Percentiles rank a stretch among this genome's conserved stretches.
phyloP scores from a whole-genome alignment of 2,888 invertebrate genomes.

The Diachrysia chrysitis region DNA sequence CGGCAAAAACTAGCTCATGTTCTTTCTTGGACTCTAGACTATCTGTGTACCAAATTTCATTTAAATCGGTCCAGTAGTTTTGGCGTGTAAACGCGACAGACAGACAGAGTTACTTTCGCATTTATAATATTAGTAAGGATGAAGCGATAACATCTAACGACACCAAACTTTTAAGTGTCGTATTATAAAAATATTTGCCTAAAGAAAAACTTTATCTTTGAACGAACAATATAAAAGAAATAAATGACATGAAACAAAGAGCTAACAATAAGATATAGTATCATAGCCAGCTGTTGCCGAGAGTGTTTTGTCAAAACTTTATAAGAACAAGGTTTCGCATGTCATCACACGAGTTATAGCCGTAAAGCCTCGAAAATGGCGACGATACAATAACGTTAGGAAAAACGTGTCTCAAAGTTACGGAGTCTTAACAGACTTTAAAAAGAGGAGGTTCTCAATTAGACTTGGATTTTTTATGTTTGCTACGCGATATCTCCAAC shows the following conservation, averaged over 20 bases:
- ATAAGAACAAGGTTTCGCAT: constrained; percentile 23
- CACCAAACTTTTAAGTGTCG: background rate
- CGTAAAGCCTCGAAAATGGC: background rate
- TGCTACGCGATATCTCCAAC: too few species aligned
- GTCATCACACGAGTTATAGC: constrained; percentile 32
- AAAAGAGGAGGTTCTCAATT: too few species aligned
- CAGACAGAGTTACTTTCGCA: too few species aligned
- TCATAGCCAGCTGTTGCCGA: constrained; percentile 22
- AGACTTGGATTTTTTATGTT: too few species aligned
- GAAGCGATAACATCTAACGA: background rate
- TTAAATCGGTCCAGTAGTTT: too few species aligned
- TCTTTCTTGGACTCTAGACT: too few species aligned
- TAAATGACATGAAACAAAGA: background rate
- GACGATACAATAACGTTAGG: background rate
- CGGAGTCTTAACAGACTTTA: too few species aligned
- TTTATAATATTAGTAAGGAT: too few species aligned
- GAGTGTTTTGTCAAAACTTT: constrained; percentile 32
- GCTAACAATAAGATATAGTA: constrained; percentile 6
- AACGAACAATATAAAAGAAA: background rate
- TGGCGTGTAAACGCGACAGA: too few species aligned
- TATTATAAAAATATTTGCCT: background rate
- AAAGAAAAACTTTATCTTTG: background rate
- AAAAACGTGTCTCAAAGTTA: background rate
- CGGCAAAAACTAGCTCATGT: too few species aligned
- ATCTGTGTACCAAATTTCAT: too few species aligned